Conservation (phyloP, 2,113 vertebrate species). For the Odocoileus hemionus region DNA sequence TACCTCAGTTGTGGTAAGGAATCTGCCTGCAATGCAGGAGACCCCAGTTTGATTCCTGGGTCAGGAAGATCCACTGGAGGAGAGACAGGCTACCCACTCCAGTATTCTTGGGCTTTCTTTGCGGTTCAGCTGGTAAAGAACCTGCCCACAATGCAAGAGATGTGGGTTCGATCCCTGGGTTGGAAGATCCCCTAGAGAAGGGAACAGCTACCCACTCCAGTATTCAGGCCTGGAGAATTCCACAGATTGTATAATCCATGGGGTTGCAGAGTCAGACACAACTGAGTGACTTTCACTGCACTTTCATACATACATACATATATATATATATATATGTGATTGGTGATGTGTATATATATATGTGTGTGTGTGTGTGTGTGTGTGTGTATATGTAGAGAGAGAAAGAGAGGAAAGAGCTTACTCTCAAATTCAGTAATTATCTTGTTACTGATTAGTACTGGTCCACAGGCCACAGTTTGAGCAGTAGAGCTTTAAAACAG, state of each 20-base stretch:
- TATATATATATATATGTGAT: background rate
- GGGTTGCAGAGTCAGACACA: background rate
- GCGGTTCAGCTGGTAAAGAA: background rate
- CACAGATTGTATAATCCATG: background rate
- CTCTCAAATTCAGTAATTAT: background rate
- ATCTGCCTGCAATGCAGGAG: background rate
- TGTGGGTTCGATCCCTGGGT: background rate
- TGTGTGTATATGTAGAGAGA: rapidly evolving
- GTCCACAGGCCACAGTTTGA: background rate
- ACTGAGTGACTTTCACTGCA: background rate
- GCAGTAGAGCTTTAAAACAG: background rate
- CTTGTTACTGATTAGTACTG: background rate
- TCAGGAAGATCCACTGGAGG: background rate
- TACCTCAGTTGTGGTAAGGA: background rate
- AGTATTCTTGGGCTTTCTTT: too few species aligned
- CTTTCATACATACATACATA: background rate
- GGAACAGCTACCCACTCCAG: background rate
- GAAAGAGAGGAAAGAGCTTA: background rate
- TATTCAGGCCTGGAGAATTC: background rate
- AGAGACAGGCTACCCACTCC: background rate
- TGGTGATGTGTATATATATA: background rate
- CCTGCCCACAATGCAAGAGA: background rate
- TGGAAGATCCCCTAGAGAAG: background rate
- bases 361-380: rapidly evolving
- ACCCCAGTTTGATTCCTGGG: background rate